Evolutionary conservation across 2,113 vertebrate species (phyloP).

Genomic region (Megaleporinus macrocephalus): DNA sequence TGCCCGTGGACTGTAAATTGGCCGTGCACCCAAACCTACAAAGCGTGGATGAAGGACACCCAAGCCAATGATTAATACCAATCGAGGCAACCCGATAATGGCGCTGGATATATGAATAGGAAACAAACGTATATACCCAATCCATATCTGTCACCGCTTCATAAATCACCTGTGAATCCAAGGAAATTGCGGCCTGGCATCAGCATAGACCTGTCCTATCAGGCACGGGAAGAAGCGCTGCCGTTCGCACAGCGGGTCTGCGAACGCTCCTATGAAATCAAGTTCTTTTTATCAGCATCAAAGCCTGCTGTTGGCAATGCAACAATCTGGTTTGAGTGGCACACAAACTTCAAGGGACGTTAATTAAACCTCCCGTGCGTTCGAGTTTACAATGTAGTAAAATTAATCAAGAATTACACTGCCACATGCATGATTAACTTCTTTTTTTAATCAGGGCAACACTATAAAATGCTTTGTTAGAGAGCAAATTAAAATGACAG

Average conservation of each 20-base stretch:
- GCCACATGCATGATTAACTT: constrained; percentile 44
- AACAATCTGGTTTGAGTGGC: constrained; percentile 16
- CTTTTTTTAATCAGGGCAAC: constrained; percentile 39
- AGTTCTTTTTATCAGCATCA: constrained; percentile 31
- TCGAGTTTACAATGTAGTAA: constrained; percentile 47
- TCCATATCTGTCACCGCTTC: constrained; percentile 17
- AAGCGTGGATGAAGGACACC: constrained; percentile 15
- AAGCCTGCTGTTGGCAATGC: constrained; percentile 28
- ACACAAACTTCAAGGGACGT: constrained; percentile 32
- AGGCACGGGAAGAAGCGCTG: background rate
- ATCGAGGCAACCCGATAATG: constrained; percentile 35
- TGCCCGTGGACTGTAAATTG: constrained; percentile 34
- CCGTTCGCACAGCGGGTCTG: background rate
- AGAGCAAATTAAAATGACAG: constrained; percentile 53
- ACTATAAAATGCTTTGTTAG: constrained; percentile 51
- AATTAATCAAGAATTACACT: constrained; percentile 34
- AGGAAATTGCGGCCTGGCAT: background rate
- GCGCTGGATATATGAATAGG: constrained; percentile 44
- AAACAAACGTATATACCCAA: constrained; percentile 32
- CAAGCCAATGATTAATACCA: constrained; percentile 44
- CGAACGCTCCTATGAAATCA: constrained; percentile 8
- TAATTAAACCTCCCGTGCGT: constrained; percentile 42
- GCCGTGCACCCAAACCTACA: constrained; percentile 27
- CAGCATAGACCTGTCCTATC: constrained; percentile 4
- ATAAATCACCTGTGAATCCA: constrained; percentile 32